Evolutionary conservation across 2,888 invertebrate genomes (phyloP).

Genomic region (Pomacea canaliculata): DNA sequence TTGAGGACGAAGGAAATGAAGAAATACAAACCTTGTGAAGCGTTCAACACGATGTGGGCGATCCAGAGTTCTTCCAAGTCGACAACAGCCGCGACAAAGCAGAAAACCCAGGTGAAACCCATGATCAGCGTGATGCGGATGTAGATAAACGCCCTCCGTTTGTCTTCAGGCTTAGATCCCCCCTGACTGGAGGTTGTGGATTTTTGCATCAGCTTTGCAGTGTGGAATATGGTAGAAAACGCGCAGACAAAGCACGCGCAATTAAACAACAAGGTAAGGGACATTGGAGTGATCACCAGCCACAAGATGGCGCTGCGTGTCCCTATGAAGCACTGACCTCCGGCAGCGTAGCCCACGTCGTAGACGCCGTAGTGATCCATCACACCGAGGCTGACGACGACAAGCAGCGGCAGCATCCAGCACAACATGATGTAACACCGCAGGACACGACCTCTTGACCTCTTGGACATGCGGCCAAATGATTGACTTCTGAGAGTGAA

Average conservation of each 20-base stretch:
- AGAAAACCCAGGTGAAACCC: conserved; percentile 30
- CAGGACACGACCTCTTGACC: conserved; percentile 3
- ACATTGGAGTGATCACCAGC: conserved; percentile 17
- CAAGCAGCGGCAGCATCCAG: conserved; percentile 21
- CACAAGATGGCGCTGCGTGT: conserved; percentile 1
- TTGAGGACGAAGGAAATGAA: conserved; percentile 28
- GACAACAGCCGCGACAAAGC: conserved; percentile 30
- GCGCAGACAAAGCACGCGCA: conserved; percentile 17
- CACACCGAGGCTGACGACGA: conserved; percentile 13
- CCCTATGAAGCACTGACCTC: conserved; percentile 26
- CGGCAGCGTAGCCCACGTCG: conserved; percentile 2
- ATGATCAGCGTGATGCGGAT: conserved; percentile 27
- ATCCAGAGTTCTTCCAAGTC: conserved; percentile 29
- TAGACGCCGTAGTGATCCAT: conserved; percentile 17
- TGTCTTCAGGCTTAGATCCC: not conserved
- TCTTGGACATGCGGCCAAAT: not conserved
- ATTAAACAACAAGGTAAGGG: conserved; percentile 5
- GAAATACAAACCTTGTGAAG: conserved; percentile 23
- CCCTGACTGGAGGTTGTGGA: not conserved
- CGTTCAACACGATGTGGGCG: conserved; percentile 28
- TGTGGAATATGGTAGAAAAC: conserved; percentile 21
- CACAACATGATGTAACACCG: conserved; percentile 2
- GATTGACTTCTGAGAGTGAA: conserved; percentile 13
- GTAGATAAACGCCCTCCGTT: conserved; percentile 18
- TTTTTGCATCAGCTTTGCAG: not conserved